A percentile compares a stretch with the other conserved stretches of the same genome.
phyloP scores from a whole-genome alignment of 2,797 vertebrate species.

The Pempheris klunzingeri region DNA sequence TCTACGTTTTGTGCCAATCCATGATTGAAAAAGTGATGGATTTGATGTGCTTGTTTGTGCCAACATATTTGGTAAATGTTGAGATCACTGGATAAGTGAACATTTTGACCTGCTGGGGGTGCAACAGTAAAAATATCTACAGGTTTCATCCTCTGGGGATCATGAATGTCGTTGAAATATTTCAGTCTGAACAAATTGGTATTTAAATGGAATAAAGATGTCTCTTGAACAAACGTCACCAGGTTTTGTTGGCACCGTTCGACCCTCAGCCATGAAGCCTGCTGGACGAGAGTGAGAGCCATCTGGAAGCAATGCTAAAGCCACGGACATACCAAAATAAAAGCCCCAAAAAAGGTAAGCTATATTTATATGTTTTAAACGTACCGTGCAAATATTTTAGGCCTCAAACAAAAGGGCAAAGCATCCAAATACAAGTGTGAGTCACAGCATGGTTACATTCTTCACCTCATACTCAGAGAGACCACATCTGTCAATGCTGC shows the following conservation, averaged over 20 bases:
- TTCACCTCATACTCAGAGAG: slow-evolving; percentile 13
- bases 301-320: not conserved
- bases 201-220: not conserved
- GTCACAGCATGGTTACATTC: slow-evolving; percentile 4
- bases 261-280: not conserved
- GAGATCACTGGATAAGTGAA: no score
- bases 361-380: slow-evolving; percentile 5
- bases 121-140: no score
- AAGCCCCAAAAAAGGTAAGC: not conserved
- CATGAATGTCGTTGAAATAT: not conserved
- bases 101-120: no score
- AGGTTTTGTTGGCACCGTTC: not conserved
- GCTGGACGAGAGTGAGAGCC: not conserved
- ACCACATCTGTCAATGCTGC: not conserved
- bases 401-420: slow-evolving; percentile 1
- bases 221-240: not conserved
- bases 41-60: no score
- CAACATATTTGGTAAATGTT: no score
- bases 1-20: no score
- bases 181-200: no score
- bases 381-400: not conserved
- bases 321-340: not conserved
- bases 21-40: no score
- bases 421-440: slow-evolving; percentile 14
- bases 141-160: not conserved